Conservation (phyloP, 2,113 vertebrate species). For the Tylochromis polylepis region DNA sequence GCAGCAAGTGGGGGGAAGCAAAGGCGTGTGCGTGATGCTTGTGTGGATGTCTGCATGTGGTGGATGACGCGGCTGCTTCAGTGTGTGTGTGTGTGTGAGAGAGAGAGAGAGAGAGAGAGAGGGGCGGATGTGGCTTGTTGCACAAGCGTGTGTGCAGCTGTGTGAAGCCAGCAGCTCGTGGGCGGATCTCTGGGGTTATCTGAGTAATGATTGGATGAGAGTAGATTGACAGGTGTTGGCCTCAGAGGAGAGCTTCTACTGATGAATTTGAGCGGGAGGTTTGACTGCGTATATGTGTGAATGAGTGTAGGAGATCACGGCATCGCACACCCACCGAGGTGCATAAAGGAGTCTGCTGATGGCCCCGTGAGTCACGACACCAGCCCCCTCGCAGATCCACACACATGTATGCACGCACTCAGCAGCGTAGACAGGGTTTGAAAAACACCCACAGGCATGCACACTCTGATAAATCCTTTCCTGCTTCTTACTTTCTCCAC, state of each 20-base stretch:
- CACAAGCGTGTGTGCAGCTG: constrained; percentile 26
- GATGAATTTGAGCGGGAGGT: constrained; percentile 25
- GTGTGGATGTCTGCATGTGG: constrained; percentile 35
- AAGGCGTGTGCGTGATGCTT: constrained; percentile 9
- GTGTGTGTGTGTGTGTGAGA: constrained; percentile 1
- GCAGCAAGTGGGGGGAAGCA: constrained; percentile 49
- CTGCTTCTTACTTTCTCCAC: neutral
- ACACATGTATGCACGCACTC: neutral
- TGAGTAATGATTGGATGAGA: constrained; percentile 61
- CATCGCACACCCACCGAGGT: neutral
- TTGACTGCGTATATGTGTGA: neutral
- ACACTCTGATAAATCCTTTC: neutral
- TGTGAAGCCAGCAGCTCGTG: constrained; percentile 6
- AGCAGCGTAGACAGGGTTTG: neutral
- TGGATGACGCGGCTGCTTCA: neutral
- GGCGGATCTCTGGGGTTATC: constrained; percentile 47
- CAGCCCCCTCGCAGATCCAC: neutral
- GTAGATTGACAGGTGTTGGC: constrained; percentile 39
- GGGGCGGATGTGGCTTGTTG: constrained; percentile 37
- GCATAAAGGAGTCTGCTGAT: constrained; percentile 24
- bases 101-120: neutral
- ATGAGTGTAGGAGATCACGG: neutral
- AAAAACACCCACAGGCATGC: constrained; percentile 23
- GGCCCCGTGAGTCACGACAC: constrained; percentile 47
- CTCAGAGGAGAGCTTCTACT: constrained; percentile 18